Base-by-base conservation (phyloP, 2,797 vertebrate species). In the Rhinella marina region DNA sequence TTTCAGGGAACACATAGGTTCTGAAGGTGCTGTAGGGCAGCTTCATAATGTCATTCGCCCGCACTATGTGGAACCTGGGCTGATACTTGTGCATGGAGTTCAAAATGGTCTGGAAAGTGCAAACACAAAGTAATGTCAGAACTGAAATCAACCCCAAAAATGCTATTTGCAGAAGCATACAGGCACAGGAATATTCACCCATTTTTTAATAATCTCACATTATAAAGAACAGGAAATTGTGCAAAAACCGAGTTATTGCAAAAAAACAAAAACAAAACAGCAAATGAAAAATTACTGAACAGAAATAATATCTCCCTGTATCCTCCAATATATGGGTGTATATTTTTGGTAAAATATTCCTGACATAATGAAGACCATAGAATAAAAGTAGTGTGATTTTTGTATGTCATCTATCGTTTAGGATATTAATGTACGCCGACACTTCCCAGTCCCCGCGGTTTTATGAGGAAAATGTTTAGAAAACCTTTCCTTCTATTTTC, bases 1-100 rank as follows among this genome's bases (percentile, higher is more conserved):
- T 99, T 93, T 99, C 98, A 0, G 98, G 98, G 91, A 99, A 99
- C 90, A 99, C 97, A 80, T 99, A 99, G 1, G 98, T 99, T 92
- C 98, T 95, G 95, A 99, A 99, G 86, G 98, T 99, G 90, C 98
- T 99, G 87, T 99, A 99, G 5, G 98, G 98, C 12, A 99, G 96
- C 92, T 99, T 99, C 92, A 99, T 95, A 84, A 99, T 98, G 90
- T 99, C 98, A 92, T 99, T 99, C 92, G 98, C 98, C 91, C 98
- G 93, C 84, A 98, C 98, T 32, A 99, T 99, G 94, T 99, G 98
- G 93, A 99, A 99, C 7, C 98, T 95, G 78, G 98, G 98, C 91
- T 99, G 98, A 93, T 99, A 99, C 94, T 99, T 99, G 94, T 99
- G 98, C 98, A 99, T 99, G 86, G 98, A 99, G 93, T 99, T 99